Evolutionary conservation across 2,888 invertebrate species (phyloP), one percentile per base, ranked within the genome.

Genomic region (Chalcosyrphus nemorum): DNA sequence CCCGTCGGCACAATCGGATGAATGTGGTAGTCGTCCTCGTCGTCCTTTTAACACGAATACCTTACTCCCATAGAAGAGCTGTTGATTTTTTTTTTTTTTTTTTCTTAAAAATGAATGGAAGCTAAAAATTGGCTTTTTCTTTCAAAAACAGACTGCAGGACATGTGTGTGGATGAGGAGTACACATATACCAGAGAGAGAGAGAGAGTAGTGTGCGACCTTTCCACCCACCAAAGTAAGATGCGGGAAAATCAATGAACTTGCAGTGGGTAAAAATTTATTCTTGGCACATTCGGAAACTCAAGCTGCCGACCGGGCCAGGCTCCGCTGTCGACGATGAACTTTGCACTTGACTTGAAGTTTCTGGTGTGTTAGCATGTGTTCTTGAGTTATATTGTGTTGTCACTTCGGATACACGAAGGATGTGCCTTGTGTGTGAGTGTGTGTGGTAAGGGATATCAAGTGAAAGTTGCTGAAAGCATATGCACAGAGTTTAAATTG

Each of bases 241-340:
- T 85, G 52, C 85, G 71, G 56, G 71, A 85, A 85, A 85, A 85
- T 85, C 85, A 85, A 81, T 85, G 81, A 85, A 85, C 85, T 81
- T 85, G 80, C 71, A 85, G 21, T 57, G 24, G n/a, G 50, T 19
- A 65, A 71, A 52, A 75, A 75, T 71, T 65, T 85, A 85, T 85
- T 85, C 85, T 71, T 80, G 81, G 85, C 85, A 85, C 85, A 85
- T 81, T 74, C 74, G 47, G 17, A 80, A 68, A 6, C 56, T 63
- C 68, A 66, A 74, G 32, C 47, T 71, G 41, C 41, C 21, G 17
- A 7, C 2, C 24, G 19, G 63, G 61, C 57, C 63, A 32, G 65
- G 63, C 43, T 24, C 71, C 59, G 66, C 54, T 84, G 84, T 65
- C 68, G 70, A 68, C 80, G 68, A 72, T 84, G 84, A 84, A 84